phyloP scores from a whole-genome alignment of 2,888 invertebrate species.

The Apeira syringaria region DNA sequence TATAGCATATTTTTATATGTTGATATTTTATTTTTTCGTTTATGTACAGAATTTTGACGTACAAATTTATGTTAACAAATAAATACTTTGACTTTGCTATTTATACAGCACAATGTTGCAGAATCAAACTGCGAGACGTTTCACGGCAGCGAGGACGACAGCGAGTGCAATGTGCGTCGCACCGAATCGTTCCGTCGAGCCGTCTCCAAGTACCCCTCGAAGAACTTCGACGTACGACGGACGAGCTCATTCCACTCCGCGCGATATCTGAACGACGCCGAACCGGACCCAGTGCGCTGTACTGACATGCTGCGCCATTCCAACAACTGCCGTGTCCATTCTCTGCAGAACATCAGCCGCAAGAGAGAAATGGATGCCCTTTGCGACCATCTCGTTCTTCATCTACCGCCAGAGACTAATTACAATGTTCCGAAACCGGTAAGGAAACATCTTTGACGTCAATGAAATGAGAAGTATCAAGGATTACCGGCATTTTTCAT shows the following conservation, averaged over 20 bases:
- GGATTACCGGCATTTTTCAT: too few relatives aligned
- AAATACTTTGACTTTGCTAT: too few relatives aligned
- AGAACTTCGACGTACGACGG: conserved; percentile 63
- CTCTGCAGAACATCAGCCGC: conserved; percentile 68
- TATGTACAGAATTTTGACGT: too few relatives aligned
- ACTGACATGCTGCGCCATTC: conserved; percentile 52
- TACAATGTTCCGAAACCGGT: conserved; percentile 69
- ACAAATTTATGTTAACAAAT: too few relatives aligned
- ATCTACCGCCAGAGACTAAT: conserved; percentile 65
- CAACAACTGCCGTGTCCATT: conserved; percentile 65
- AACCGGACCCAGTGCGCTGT: conserved; percentile 45
- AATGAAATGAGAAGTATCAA: too few relatives aligned
- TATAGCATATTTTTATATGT: too few relatives aligned
- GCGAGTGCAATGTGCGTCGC: conserved; percentile 69
- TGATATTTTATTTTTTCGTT: too few relatives aligned
- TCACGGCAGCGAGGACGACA: conserved; percentile 73
- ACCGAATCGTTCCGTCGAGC: conserved; percentile 71
- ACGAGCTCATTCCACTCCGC: conserved; percentile 74
- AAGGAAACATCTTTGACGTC: too few relatives aligned
- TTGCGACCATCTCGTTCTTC: conserved; percentile 70
- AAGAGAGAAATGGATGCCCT: conserved; percentile 67
- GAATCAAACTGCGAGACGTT: conserved; percentile 75
- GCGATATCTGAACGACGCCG: conserved; percentile 57
- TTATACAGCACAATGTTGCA: conserved; percentile 39
- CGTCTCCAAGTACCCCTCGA: conserved; percentile 55